Evolutionary conservation across 2,113 vertebrate genomes (phyloP), one percentile per base, ranked within the genome.

Genomic region (Ancistrus triradiatus): DNA sequence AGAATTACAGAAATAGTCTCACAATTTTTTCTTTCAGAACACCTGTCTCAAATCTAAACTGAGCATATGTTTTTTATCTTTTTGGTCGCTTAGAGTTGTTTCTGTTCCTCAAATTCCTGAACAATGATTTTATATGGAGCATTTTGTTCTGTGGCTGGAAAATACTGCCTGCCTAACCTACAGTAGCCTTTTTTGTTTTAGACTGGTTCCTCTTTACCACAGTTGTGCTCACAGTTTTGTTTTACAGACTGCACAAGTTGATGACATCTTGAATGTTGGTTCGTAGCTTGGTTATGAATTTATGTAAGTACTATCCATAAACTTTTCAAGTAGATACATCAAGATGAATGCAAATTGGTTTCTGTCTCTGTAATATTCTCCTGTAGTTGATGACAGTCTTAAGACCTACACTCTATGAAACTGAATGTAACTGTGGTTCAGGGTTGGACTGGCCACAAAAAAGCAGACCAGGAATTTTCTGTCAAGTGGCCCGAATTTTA

Each of bases 81-180:
- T n/a, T n/a, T n/a, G n/a, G n/a, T n/a, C n/a, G n/a, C n/a, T 75
- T 80, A 80, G 80, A 80, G 74, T 72, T 85, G 83, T 75, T 85
- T 81, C 79, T 84, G 83, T 85, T 86, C 82, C 63, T 78, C 42
- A 62, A 76, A 85, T 86, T 84, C 79, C 79, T 72, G 73, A 63
- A 77, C 78, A 80, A 79, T 85, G 83, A 86, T 81, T 76, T 77
- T 59, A 59, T 44, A 42, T 75, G 70, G 77, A 78, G 76, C 65
- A 66, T 76, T 77, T 60, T 40, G 47, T 70, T 67, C 80, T 85
- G 83, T 66, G 81, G 83, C 79, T 57, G 80, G 84, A 87, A 84
- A 84, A 81, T 76, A 71, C 66, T 79, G 63, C 72, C 80, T 64
- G 72, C 63, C 76, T 74, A 83, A 81, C 82, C 77, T 80, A 78